These are phyloP conservation scores for Neomonachus schauinslandi DNA, from an alignment of 2,113 vertebrate species.

Conservation along the genomic window DNA sequence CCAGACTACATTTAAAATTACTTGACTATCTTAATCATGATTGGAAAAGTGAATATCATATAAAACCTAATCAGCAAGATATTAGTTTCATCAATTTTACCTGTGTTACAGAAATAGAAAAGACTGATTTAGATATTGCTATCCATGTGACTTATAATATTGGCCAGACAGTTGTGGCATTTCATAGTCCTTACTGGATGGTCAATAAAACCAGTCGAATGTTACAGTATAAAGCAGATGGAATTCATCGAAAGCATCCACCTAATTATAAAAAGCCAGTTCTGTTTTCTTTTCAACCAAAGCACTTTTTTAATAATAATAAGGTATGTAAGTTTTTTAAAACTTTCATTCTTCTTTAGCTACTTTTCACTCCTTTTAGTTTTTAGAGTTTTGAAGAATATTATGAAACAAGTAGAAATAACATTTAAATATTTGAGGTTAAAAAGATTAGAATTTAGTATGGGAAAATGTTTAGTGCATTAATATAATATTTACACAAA, in stretches of 20 bases:
- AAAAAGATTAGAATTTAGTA: conserved; percentile 44
- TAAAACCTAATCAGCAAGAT: conserved; percentile 90
- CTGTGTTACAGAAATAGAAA: conserved; percentile 87
- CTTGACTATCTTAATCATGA: conserved; percentile 94
- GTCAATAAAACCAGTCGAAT: conserved; percentile 96
- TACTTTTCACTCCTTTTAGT: not conserved
- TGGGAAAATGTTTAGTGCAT: not conserved
- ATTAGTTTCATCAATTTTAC: conserved; percentile 95
- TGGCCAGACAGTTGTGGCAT: conserved; percentile 91
- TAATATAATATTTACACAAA: not conserved
- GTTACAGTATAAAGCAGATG: conserved; percentile 98
- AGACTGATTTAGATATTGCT: conserved; percentile 93
- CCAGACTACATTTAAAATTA: conserved; percentile 90
- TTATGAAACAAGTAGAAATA: conserved; percentile 22
- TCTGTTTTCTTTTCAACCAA: conserved; percentile 97
- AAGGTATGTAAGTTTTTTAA: conserved; percentile 88
- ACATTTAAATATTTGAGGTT: conserved; percentile 50
- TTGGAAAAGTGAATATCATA: conserved; percentile 91
- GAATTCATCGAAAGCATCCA: conserved; percentile 97
- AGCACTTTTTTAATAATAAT: conserved; percentile 95
- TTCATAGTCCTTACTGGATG: conserved; percentile 99
- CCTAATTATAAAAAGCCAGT: conserved; percentile 94
- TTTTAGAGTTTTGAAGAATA: conserved; percentile 44
- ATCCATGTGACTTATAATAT: conserved; percentile 91
- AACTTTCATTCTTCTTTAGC: not conserved